Conservation (phyloP, 2,113 vertebrate species). For the Cervus canadensis region DNA sequence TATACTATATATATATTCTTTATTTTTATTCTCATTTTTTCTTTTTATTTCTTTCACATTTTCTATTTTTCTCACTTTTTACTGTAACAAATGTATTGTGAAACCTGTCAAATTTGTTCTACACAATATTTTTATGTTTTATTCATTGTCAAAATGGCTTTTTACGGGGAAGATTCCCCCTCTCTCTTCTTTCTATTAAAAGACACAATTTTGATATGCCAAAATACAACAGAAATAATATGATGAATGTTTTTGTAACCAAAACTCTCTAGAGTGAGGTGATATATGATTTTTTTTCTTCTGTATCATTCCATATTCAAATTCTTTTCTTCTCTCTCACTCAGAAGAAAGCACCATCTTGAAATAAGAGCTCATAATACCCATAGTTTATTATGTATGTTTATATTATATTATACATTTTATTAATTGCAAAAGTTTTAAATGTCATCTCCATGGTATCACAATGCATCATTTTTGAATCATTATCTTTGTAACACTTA, state of each 20-base stretch:
- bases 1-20: not conserved
- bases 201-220: not conserved
- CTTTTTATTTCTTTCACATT: not conserved
- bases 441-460: not conserved
- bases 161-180: not conserved
- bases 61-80: not conserved
- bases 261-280: not conserved
- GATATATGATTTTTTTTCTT: not conserved
- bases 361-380: not conserved
- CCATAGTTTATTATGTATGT: not conserved
- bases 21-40: not conserved
- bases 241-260: not conserved
- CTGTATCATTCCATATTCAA: not conserved
- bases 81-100: not conserved
- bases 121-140: not conserved
- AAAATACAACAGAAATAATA: not conserved
- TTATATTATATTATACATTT: not conserved
- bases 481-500: not conserved
- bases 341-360: not conserved
- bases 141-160: not conserved
- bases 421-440: not conserved
- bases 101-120: not conserved
- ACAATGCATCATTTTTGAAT: not conserved
- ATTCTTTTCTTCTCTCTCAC: not conserved
- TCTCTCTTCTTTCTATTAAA: not conserved